Base-by-base conservation (phyloP, 2,888 invertebrate species). In the Altica lythri region DNA sequence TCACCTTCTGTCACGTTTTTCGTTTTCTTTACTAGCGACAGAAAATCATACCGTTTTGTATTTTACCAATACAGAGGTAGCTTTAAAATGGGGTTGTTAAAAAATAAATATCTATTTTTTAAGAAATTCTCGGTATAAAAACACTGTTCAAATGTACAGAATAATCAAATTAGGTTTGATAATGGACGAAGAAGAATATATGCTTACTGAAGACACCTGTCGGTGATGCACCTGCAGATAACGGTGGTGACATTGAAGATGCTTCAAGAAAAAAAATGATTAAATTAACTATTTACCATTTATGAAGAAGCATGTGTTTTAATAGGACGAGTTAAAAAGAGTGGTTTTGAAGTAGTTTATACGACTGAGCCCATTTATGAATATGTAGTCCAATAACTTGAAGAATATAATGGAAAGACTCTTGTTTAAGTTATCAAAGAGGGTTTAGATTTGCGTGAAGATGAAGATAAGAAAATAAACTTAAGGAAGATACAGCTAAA, bases 321-420 rank as follows among this genome's bases (percentile, higher is more conserved):
- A 68, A 97, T 99, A 46, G 99, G 99, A 80, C 85, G 94, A 53
- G 95, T 99, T 8, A 93, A 92, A 88, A 97, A 95, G 75, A 91
- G 96, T 71, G 98, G 98, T 25, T 96, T 93, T 72, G 98, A 99
- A 80, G 94, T 95, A 1, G 84, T 99, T 46, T 99, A 98, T 87
- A 99, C 99, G 98, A 90, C 91, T 0, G 98, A 99, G 77, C 98
- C 99, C 47, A 99, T 99, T 69, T 98, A 99, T 78, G 98, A 99
- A 79, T 99, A 99, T 73, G 95, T 96, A 66, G 95, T 96, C 17
- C 98, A 99, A 77, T 97, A 99, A 77, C 82, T 99, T 81, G 97
- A 93, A 79, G 98, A 99, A 74, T 98, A 91, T 72, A 96, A 99
- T 68, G 97, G 95, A 64, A 97, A 97, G 78, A 89, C 90, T 62